Base-by-base conservation (phyloP, 1,140 invertebrate species). In the Metopolophium dirhodum region DNA sequence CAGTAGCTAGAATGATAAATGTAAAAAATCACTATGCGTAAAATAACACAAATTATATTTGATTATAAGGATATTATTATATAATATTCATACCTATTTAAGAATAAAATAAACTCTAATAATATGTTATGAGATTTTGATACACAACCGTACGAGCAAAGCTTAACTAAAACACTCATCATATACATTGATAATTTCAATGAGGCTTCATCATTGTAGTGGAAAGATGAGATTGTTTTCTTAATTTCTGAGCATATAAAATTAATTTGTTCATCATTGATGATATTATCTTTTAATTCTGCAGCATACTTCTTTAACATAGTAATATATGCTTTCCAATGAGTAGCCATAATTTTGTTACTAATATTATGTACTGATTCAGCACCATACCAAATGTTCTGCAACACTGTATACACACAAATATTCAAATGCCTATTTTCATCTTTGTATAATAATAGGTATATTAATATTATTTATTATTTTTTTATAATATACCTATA, bases 131-230 rank as follows among this genome's bases (percentile, higher is more conserved):
- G 35, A 1, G 91, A 93, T 41, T 83, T 57, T 45, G 45, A 93
- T 30, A 93, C 7, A 54, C 82, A 14, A 2, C 91, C 91, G 41
- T 85, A 51, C 41, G 91, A 51, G 23, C 91, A 93, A 51, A 93
- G 49, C 54, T 93, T 93, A n/a, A 54, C 49, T n/a, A 93, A 93
- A 54, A 93, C 91, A 85, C 91, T 83, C 82, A 86, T 93, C 82
- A 93, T 54, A 41, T 93, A 93, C 20, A 82, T 93, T 8, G 35
- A 57, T 54, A 93, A 86, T 41, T 93, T 93, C 8, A 93, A 41
- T 41, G 91, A 51, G 2, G 18, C 2, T 85, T 93, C 91, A 57
- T 93, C 82, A 41, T 41, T 41, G 18, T 8, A 18, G 0, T 57
- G 35, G 2, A 57, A 57, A 57, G 91, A 86, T n/a, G 37, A 26